Base-by-base conservation (phyloP, 2,888 invertebrate species). In the Alentia gelatinosa region DNA sequence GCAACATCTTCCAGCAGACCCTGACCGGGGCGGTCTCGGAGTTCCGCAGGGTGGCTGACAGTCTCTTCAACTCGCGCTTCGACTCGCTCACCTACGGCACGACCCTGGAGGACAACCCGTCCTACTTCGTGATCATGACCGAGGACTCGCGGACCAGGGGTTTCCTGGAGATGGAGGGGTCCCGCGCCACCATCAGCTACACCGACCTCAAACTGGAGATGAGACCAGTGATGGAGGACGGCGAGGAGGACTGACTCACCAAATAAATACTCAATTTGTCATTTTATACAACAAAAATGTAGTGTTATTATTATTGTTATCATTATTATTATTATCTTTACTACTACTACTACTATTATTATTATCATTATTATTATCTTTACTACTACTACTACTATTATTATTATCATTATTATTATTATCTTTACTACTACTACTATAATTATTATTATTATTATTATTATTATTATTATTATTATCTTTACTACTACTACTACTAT, bases 41-140 rank as follows among this genome's bases (percentile, higher is more conserved):
- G 90, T 94, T 93, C 90, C 91, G 92, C 9, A 91, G 93, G 86
- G 92, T 93, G 26, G 94, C 94, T 0, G 92, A 93, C 0, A 93
- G 94, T 91, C 83, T 94, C 4, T 94, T 94, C 89, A 94, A 94
- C 83, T 91, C 94, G 0, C 90, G 91, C 33, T 23, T 91, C 23
- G 92, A 93, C 83, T 91, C 89, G 33, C 91, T 47, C 1, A 92
- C 93, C 0, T 92, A 92, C 56, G 94, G 94, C 1, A 91, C 90
- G 12, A 94, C 94, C 5, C 89, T 93, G 40, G 93, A 94, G 47
- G 75, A 37, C 19, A 47, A 91, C 74, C 94, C 94, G 9, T 91
- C 68, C n/a, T 94, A 94, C 91, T 89, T 91, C 19, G 94, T 94
- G 0, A 91, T 91, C 0, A 88, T 94, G 86, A 92, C 93, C 1